Evolutionary conservation across 2,113 vertebrate species (phyloP).

Genomic region (zebrafish (Danio rerio)): GRCz12tu NC_133187.1:20817501-20818000

Average conservation of each 20-base stretch:
- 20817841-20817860: too few relatives aligned
- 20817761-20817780: not conserved
- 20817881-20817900: too few relatives aligned
- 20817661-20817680: constrained; percentile 79
- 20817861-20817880: too few relatives aligned
- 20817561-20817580: constrained; percentile 50
- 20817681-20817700: constrained; percentile 75
- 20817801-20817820: too few relatives aligned
- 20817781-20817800: too few relatives aligned
- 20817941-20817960: too few relatives aligned
- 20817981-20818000: too few relatives aligned
- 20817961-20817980: too few relatives aligned
- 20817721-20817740: constrained; percentile 79
- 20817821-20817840: too few relatives aligned
- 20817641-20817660: constrained; percentile 83
- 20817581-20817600: constrained; percentile 69
- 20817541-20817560: constrained; percentile 39
- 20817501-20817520: constrained; percentile 46
- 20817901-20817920: too few relatives aligned
- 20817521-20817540: constrained; percentile 29
- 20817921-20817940: too few relatives aligned
- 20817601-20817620: constrained; percentile 84
- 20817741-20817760: constrained; percentile 66
- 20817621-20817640: constrained; percentile 72
- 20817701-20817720: constrained; percentile 82